A percentile compares a stretch with the other conserved stretches of the same genome.
phyloP scores from a whole-genome alignment of 2,888 invertebrate genomes.

The Melinopterus prodromus region DNA sequence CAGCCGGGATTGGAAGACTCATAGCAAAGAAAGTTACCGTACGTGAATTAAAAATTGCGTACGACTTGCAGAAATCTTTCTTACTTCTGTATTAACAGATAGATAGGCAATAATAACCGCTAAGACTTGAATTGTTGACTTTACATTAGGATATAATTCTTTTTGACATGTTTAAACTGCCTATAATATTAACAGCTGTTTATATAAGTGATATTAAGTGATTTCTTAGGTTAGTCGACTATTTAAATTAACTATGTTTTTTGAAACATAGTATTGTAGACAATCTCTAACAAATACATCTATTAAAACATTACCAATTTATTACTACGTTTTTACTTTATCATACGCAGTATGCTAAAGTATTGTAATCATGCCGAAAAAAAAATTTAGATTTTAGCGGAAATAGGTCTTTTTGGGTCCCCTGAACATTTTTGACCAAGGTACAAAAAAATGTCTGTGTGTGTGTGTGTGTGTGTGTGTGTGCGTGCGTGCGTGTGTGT shows the following conservation, averaged over 20 bases:
- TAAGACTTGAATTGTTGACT: not conserved
- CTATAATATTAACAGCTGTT: not conserved
- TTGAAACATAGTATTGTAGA: not conserved
- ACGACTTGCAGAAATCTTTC: not conserved
- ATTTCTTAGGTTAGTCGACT: not conserved
- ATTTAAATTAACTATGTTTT: not conserved
- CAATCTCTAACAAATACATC: not conserved
- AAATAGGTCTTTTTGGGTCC: no score
- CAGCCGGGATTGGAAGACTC: constrained; percentile 68
- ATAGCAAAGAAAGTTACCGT: constrained; percentile 40
- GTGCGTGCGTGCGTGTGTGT: no score
- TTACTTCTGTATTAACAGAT: constrained; percentile 4
- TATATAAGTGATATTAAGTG: not conserved
- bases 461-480: no score
- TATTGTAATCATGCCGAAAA: no score
- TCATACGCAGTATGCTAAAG: no score
- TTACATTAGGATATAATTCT: not conserved
- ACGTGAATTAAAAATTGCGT: constrained; percentile 10
- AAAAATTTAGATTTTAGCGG: no score
- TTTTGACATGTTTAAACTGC: not conserved
- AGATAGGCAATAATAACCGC: not conserved
- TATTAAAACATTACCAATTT: not conserved
- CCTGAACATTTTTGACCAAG: no score
- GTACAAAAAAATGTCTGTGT: no score
- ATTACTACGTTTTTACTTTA: not conserved